These are phyloP conservation scores for Plebejus melissa DNA, from an alignment of 2,888 invertebrate genomes.

Conservation along the genomic window DNA sequence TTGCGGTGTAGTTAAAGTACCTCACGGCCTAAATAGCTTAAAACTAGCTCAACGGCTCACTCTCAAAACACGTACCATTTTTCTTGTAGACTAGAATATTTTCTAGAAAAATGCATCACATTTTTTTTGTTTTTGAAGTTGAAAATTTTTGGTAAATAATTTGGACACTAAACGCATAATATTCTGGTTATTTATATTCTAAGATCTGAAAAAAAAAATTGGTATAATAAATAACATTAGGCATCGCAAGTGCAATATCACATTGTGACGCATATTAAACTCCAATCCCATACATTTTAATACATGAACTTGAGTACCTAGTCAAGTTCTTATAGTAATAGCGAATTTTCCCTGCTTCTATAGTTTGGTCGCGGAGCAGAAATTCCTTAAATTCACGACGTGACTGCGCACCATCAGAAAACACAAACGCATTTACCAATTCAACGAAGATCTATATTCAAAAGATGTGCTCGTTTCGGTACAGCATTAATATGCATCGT, in stretches of 20 bases:
- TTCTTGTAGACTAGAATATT: slow-evolving; percentile 26
- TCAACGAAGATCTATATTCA: slow-evolving; percentile 15
- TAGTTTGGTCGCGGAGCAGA: neutral
- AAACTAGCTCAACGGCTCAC: slow-evolving; percentile 26
- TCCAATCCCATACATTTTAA: no score
- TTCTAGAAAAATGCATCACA: neutral
- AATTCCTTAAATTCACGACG: neutral
- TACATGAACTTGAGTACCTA: no score
- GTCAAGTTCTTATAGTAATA: no score
- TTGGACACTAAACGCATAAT: neutral
- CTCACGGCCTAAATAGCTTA: slow-evolving; percentile 28
- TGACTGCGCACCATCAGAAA: neutral
- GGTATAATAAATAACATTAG: no score
- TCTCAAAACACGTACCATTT: slow-evolving; percentile 27
- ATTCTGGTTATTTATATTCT: no score
- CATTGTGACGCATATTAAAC: no score
- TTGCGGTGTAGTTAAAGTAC: slow-evolving; percentile 27
- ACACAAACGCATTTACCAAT: neutral
- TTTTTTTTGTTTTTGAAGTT: neutral
- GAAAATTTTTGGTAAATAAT: neutral
- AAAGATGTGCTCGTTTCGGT: slow-evolving; percentile 18
- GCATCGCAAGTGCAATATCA: no score
- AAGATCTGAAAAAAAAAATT: no score
- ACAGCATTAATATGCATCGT: slow-evolving; percentile 29
- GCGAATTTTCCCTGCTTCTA: no score